Evolutionary conservation across 64 coral and sea anemone species (phyloP).

Genomic region (Cladopsammia gracilis): DNA sequence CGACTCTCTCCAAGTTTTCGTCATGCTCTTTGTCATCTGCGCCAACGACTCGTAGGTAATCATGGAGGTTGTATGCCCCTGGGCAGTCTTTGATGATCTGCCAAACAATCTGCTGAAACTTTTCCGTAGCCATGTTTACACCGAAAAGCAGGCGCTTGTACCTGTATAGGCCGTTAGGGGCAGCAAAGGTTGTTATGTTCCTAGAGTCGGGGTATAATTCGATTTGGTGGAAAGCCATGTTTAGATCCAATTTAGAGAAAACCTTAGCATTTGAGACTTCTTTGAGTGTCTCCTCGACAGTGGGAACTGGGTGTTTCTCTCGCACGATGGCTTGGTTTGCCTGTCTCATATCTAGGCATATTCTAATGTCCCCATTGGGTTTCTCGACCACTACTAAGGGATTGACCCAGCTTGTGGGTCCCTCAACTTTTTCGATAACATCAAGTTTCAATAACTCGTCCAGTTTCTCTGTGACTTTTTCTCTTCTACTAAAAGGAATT

Average conservation of each 20-base stretch:
- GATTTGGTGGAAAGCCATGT: too few species aligned
- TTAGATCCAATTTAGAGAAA: too few species aligned
- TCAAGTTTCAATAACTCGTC: slow-evolving; percentile 41
- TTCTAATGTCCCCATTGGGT: slow-evolving; percentile 5
- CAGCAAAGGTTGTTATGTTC: too few species aligned
- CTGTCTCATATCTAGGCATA: slow-evolving; percentile 34
- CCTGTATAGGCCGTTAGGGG: too few species aligned
- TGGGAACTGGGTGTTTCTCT: too few species aligned
- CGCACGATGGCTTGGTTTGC: slow-evolving; percentile 1
- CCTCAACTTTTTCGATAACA: slow-evolving; percentile 17
- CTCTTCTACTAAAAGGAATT: slow-evolving; percentile 56
- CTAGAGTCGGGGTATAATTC: too few species aligned
- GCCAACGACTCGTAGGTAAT: too few species aligned
- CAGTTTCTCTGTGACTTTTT: slow-evolving; percentile 14
- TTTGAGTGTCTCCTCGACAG: too few species aligned
- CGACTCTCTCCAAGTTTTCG: too few species aligned
- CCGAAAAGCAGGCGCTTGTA: too few species aligned
- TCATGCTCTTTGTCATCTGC: too few species aligned
- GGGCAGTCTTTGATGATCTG: neutral
- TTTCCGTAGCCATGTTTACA: neutral
- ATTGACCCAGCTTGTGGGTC: slow-evolving; percentile 34
- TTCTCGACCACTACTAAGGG: slow-evolving; percentile 25
- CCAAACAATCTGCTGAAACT: neutral
- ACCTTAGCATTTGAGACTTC: too few species aligned
- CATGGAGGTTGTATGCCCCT: neutral